A percentile compares a stretch with the other conserved stretches of the same genome.
phyloP scores from a whole-genome alignment of 2,797 vertebrate species.

The Urophycis tenuis region DNA sequence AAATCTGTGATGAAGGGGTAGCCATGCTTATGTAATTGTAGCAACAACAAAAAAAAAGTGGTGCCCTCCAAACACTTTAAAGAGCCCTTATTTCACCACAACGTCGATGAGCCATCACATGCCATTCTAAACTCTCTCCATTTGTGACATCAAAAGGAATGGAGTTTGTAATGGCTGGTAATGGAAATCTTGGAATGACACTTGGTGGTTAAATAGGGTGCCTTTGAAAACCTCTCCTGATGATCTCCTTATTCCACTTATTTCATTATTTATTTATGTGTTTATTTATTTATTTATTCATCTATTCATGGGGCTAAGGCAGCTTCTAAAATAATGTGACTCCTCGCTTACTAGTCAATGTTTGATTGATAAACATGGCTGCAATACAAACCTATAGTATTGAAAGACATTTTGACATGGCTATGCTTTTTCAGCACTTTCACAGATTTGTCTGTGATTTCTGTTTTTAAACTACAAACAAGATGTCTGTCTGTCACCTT shows the following conservation, averaged over 20 bases:
- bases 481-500: no score
- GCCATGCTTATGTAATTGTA: not conserved
- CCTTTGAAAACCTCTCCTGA: not conserved
- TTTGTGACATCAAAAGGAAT: not conserved
- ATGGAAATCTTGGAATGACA: not conserved
- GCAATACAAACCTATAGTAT: constrained; percentile 2
- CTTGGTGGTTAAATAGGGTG: not conserved
- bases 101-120: not conserved
- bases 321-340: not conserved
- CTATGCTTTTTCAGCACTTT: not conserved
- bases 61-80: not conserved
- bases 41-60: not conserved
- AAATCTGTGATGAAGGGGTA: not conserved
- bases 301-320: not conserved
- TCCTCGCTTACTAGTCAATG: not conserved
- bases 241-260: not conserved
- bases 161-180: not conserved
- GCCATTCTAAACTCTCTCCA: not conserved
- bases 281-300: constrained; percentile 17
- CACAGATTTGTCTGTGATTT: not conserved
- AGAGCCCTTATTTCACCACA: not conserved
- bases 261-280: constrained; percentile 24
- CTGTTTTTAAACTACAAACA: no score
- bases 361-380: not conserved
- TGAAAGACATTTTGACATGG: not conserved